Base-by-base conservation (phyloP, 2,113 vertebrate genomes). In the Pitta sordida region DNA sequence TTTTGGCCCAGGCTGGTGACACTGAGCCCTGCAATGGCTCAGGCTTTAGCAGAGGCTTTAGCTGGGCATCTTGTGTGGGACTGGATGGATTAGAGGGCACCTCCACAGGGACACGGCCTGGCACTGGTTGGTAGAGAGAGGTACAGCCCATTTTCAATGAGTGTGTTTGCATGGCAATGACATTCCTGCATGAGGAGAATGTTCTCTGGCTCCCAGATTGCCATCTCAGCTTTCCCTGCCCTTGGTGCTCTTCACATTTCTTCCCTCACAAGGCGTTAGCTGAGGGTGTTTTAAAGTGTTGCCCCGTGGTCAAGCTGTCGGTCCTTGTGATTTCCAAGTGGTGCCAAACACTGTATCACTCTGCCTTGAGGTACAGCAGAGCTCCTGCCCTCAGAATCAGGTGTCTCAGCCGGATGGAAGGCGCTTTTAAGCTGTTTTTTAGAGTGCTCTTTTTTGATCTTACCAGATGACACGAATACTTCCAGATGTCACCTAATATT, bases 31-130 rank as follows among this genome's bases (percentile, higher is more conserved):
- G n/a, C 15, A 90, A 41, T 1, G 22, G 29, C 19, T 84, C 68
- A 53, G 55, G 21, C 9, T 4, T 12, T 48, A 34, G 15, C 53
- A 49, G 0, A 1, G 65, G 16, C 3, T 63, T 51, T 30, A 37
- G 19, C 37, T 74, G 68, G 18, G 17, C 37, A 30, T 18, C 7
- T 36, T 7, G 14, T 36, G 34, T n/a, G 11, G 63, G 15, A 56
- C 14, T 14, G n/a, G 9, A 10, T 34, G 24, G 56, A 9, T 55
- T 39, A 43, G 65, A 87, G 56, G 34, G 23, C 22, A 82, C 9
- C 59, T 34, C 13, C 2, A 1, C 23, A 29, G 22, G 13, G 8
- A 0, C 11, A 43, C 0, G 0, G 51, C 24, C 48, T 82, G 70
- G 34, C 32, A 15, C 15, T 34, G 52, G 9, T 1, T 67, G 39